Conservation (phyloP, 2,113 vertebrate species). For the Hystrix brachyura region DNA sequence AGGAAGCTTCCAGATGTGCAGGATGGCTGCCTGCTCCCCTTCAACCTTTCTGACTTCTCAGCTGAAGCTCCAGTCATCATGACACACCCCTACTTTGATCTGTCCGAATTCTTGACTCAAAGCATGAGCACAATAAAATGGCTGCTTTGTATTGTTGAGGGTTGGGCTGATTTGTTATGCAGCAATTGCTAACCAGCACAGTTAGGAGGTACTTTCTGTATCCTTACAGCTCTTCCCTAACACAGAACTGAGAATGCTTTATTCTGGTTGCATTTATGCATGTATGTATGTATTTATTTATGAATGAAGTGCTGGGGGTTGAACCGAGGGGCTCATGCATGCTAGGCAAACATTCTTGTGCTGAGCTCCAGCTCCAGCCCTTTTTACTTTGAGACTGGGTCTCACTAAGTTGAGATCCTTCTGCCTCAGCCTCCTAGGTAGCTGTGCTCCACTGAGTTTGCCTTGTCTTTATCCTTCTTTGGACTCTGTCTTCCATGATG, state of each 20-base stretch:
- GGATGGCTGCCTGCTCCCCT: neutral
- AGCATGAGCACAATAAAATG: neutral
- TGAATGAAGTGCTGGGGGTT: neutral
- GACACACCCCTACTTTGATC: neutral
- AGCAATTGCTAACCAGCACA: neutral
- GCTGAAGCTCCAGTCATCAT: neutral
- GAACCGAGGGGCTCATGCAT: neutral
- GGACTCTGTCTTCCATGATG: neutral
- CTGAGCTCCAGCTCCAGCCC: neutral
- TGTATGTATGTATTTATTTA: neutral
- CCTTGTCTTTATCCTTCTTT: neutral
- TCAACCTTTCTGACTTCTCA: neutral
- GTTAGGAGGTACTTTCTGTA: rapidly evolving
- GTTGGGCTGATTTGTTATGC: neutral
- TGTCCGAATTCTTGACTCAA: neutral
- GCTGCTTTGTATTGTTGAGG: neutral
- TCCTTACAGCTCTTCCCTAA: neutral
- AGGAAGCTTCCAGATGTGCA: neutral
- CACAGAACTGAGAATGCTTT: neutral
- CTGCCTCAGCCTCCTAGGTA: neutral
- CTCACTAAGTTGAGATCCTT: neutral
- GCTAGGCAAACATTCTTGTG: neutral
- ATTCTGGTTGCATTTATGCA: neutral
- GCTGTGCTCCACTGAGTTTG: neutral
- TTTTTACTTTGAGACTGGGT: neutral